A percentile compares a stretch with the other conserved stretches of the same genome.
These are phyloP conservation scores for Hyperopisus bebe DNA, from an alignment of 2,113 vertebrate species.

Conservation along the genomic window DNA sequence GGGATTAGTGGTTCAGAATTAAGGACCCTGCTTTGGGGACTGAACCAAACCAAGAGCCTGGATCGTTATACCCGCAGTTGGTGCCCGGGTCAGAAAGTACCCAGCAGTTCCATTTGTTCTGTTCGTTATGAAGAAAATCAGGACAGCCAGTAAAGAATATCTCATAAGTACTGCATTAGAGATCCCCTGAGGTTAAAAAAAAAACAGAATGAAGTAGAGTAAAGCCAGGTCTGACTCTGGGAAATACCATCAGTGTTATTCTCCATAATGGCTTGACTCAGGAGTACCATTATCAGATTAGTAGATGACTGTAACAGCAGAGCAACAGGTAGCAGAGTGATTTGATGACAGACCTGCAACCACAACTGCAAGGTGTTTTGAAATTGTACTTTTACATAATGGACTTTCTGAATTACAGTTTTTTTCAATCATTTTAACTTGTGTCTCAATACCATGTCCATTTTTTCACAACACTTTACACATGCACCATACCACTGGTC, in stretches of 20 bases:
- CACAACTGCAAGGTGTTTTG: background rate
- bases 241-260: background rate
- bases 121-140: background rate
- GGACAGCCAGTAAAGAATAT: slow-evolving; percentile 6
- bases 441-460: no score
- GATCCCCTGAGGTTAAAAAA: background rate
- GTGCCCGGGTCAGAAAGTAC: background rate
- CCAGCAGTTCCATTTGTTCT: background rate
- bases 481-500: no score
- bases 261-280: background rate
- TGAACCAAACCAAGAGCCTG: background rate
- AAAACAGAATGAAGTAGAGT: background rate
- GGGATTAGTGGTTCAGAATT: background rate
- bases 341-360: background rate
- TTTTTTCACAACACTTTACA: no score
- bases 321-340: background rate
- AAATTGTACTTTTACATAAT: background rate
- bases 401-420: background rate
- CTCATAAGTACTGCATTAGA: background rate
- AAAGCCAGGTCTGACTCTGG: background rate
- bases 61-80: background rate
- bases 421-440: no score
- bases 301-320: background rate
- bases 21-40: background rate
- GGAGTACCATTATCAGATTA: background rate